Percentiles rank a stretch among this genome's conserved stretches.
phyloP scores from a whole-genome alignment of 2,888 invertebrate genomes.

The Tenthredo distinguenda region DNA sequence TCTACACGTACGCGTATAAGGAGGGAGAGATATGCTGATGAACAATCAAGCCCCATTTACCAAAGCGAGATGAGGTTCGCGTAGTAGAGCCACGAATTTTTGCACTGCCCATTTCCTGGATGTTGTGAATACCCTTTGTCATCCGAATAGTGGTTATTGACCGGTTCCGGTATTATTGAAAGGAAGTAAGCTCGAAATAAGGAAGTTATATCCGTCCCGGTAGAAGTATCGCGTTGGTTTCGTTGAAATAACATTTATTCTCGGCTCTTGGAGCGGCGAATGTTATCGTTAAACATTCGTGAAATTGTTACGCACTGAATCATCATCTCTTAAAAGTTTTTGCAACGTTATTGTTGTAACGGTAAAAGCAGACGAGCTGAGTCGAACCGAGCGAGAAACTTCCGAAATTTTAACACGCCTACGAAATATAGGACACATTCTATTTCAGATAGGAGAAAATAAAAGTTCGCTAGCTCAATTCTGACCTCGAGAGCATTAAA shows the following conservation, averaged over 20 bases:
- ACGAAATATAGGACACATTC: neutral
- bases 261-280: neutral
- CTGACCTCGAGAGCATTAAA: neutral
- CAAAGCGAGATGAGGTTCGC: constrained; percentile 34
- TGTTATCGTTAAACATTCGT: constrained; percentile 37
- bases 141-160: constrained; percentile 41
- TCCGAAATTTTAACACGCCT: neutral
- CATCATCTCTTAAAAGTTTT: constrained; percentile 25
- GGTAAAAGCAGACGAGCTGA: constrained; percentile 13
- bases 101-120: constrained; percentile 29
- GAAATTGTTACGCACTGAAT: constrained; percentile 12
- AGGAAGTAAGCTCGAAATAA: constrained; percentile 12
- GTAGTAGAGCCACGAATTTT: constrained; percentile 20
- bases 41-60: constrained; percentile 46
- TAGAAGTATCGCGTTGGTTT: neutral
- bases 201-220: constrained; percentile 8
- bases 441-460: neutral
- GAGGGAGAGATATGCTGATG: constrained; percentile 46
- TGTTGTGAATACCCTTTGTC: constrained; percentile 31
- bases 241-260: constrained; percentile 33
- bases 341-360: constrained; percentile 7
- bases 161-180: constrained; percentile 44
- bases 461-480: neutral
- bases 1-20: neutral
- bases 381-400: neutral